Conservation (phyloP, 2,113 vertebrate genomes). For the Lates calcarifer region DNA sequence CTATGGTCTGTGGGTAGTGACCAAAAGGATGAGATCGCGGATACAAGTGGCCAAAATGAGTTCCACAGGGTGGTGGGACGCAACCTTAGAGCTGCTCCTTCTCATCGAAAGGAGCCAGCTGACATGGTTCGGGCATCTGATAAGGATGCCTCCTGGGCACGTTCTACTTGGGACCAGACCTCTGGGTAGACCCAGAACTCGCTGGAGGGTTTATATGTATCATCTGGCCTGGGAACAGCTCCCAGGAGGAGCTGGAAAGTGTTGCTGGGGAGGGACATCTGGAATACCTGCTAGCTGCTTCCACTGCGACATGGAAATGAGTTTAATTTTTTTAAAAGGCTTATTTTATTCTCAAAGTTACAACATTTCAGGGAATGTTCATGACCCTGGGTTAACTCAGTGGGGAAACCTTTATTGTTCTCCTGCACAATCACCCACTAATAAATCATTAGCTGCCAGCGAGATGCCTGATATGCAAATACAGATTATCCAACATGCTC, state of each 20-base stretch:
- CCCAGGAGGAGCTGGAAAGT: too few relatives aligned
- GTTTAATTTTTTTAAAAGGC: too few relatives aligned
- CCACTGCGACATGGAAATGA: too few relatives aligned
- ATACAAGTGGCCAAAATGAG: too few relatives aligned
- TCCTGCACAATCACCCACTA: slow-evolving; percentile 4
- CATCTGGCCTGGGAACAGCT: too few relatives aligned
- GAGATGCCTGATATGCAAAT: slow-evolving; percentile 28
- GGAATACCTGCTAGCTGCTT: too few relatives aligned
- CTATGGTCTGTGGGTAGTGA: too few relatives aligned
- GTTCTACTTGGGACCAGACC: neutral
- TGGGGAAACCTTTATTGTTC: neutral
- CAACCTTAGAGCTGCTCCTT: too few relatives aligned
- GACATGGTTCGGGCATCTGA: neutral
- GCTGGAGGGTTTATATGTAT: neutral
- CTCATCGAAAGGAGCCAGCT: neutral
- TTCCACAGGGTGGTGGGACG: too few relatives aligned
- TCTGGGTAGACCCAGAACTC: neutral
- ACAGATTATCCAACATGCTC: neutral
- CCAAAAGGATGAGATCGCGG: too few relatives aligned
- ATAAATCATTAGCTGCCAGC: slow-evolving; percentile 28
- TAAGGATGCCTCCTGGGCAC: neutral
- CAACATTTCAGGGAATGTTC: neutral
- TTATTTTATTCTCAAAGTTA: neutral
- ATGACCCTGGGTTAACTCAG: rapidly evolving
- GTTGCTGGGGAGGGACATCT: too few relatives aligned